These are phyloP conservation scores for Agriopis leucophaearia DNA, from an alignment of 2,888 invertebrate species.

Conservation along the genomic window DNA sequence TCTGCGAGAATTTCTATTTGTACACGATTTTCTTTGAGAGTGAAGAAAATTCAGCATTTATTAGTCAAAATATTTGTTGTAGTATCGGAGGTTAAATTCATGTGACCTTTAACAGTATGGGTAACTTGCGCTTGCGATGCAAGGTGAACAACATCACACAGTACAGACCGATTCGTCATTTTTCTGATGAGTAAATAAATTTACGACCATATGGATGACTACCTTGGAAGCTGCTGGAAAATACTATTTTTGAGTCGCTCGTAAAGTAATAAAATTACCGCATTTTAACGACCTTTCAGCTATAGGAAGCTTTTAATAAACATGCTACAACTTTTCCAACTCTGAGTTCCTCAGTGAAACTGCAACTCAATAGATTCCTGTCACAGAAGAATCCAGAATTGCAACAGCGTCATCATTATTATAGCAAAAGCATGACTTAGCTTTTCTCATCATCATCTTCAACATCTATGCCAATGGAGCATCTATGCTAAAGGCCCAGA, in stretches of 20 bases:
- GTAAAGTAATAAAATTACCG: slow-evolving; percentile 6
- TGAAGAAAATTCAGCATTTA: background rate
- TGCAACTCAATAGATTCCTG: too few relatives aligned
- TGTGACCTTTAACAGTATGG: background rate
- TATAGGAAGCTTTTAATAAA: background rate
- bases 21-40: slow-evolving; percentile 22
- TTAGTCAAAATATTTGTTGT: background rate
- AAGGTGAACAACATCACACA: slow-evolving; percentile 1
- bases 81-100: background rate
- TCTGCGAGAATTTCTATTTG: slow-evolving; percentile 8
- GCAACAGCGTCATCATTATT: too few relatives aligned
- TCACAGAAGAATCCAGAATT: too few relatives aligned
- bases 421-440: too few relatives aligned
- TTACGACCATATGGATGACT: background rate
- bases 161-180: background rate
- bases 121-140: slow-evolving; percentile 4
- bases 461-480: too few relatives aligned
- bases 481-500: too few relatives aligned
- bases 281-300: background rate
- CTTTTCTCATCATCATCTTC: too few relatives aligned
- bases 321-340: background rate
- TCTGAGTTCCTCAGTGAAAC: background rate
- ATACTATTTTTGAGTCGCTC: background rate
- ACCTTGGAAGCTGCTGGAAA: background rate
- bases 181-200: slow-evolving; percentile 6